Percentiles rank a stretch among this genome's conserved stretches.
phyloP scores from a whole-genome alignment of 2,888 invertebrate species.

The Fragum sueziense region DNA sequence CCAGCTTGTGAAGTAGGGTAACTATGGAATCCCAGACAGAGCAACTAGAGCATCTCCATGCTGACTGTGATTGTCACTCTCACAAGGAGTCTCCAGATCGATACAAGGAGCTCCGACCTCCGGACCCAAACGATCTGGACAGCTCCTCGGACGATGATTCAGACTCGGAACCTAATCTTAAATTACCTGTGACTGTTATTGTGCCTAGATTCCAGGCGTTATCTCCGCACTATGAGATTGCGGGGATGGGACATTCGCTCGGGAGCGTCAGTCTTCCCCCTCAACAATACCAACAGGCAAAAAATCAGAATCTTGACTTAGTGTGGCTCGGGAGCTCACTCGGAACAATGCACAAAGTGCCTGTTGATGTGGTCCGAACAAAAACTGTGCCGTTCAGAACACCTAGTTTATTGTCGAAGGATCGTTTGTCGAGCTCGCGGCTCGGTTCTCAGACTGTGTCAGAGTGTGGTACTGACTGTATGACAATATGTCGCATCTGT shows the following conservation, averaged over 20 bases:
- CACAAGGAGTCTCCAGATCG: constrained; percentile 20
- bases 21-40: constrained; percentile 19
- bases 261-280: constrained; percentile 53
- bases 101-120: constrained; percentile 41
- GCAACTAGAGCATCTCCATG: constrained; percentile 21
- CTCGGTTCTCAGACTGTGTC: constrained; percentile 59
- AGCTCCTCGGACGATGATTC: constrained; percentile 4
- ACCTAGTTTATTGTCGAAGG: constrained; percentile 40
- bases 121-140: constrained; percentile 21
- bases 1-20: too few relatives aligned
- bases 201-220: not conserved
- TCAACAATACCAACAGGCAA: constrained; percentile 23
- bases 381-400: constrained; percentile 8
- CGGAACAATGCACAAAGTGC: constrained; percentile 62
- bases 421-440: constrained; percentile 32
- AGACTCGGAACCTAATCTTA: constrained; percentile 1
- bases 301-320: constrained; percentile 51
- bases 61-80: constrained; percentile 35
- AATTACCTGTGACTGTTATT: constrained; percentile 16
- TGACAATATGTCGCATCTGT: constrained; percentile 84
- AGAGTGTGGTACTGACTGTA: constrained; percentile 71
- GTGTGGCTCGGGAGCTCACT: constrained; percentile 59
- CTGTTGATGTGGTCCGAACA: constrained; percentile 15
- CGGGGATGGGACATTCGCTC: constrained; percentile 38
- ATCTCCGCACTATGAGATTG: constrained; percentile 31